A percentile compares a stretch with the other conserved stretches of the same genome.
Conservation (phyloP, 2,797 vertebrate species). For the Pygocentrus nattereri region DNA sequence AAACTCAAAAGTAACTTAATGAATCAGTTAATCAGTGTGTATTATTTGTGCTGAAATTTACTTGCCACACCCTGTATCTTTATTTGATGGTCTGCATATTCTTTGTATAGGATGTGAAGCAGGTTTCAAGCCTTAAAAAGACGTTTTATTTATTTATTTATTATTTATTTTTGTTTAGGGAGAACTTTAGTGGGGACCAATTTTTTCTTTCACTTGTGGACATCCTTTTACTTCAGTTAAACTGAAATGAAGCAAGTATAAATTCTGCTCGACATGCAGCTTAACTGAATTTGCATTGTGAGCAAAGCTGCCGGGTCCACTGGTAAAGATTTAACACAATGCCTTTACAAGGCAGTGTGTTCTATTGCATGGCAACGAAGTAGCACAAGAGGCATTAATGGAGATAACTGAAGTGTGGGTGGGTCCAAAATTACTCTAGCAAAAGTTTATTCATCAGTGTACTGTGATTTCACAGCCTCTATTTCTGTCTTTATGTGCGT, state of each 20-base stretch:
- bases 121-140: too few species aligned
- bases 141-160: too few species aligned
- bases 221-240: neutral
- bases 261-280: neutral
- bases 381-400: neutral
- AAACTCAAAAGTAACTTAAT: too few species aligned
- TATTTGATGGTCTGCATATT: too few species aligned
- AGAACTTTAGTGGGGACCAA: too few species aligned
- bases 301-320: neutral
- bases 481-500: constrained; percentile 33
- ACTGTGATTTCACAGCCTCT: constrained; percentile 23
- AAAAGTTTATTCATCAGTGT: constrained; percentile 29
- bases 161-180: too few species aligned
- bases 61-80: too few species aligned
- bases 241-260: neutral
- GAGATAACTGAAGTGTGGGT: constrained; percentile 23
- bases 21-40: too few species aligned
- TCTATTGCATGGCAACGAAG: constrained; percentile 22
- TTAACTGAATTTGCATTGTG: neutral
- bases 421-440: constrained; percentile 37
- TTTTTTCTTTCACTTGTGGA: neutral
- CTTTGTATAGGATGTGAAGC: too few species aligned
- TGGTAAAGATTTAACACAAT: neutral
- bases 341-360: neutral
- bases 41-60: too few species aligned